A percentile compares a stretch with the other conserved stretches of the same genome.
phyloP scores from a whole-genome alignment of 2,888 invertebrate species.

The Calliscelio sp. region DNA sequence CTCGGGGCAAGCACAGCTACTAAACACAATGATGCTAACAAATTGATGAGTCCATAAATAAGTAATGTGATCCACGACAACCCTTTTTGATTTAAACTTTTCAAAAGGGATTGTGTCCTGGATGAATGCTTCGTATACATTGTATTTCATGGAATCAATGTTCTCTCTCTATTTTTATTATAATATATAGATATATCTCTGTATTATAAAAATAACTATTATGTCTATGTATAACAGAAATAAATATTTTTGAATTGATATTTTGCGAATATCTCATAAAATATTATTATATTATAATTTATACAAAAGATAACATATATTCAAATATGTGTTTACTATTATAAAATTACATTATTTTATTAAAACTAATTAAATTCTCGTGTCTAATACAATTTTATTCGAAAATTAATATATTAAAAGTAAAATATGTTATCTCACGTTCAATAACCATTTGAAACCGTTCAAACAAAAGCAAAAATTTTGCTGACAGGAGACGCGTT shows the following conservation, averaged over 20 bases:
- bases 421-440: slow-evolving; percentile 14
- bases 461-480: slow-evolving; percentile 48
- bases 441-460: slow-evolving; percentile 34
- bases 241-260: no score
- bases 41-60: slow-evolving; percentile 84
- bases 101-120: slow-evolving; percentile 38
- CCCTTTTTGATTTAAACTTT: slow-evolving; percentile 83
- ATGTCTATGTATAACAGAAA: no score
- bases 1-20: slow-evolving; percentile 50
- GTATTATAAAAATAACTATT: no score
- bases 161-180: no score
- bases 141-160: slow-evolving; percentile 8
- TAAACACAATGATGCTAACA: slow-evolving; percentile 78
- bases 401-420: neutral
- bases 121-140: slow-evolving; percentile 20
- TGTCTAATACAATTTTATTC: no score
- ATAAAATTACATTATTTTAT: no score
- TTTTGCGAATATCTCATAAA: no score
- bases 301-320: no score
- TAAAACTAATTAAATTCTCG: no score
- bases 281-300: no score
- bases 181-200: no score
- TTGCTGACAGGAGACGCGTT: slow-evolving; percentile 81
- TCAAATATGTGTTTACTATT: no score
- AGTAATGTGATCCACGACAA: slow-evolving; percentile 81